phyloP scores from a whole-genome alignment of 2,797 vertebrate species.

The Triplophysa bombifrons region DNA sequence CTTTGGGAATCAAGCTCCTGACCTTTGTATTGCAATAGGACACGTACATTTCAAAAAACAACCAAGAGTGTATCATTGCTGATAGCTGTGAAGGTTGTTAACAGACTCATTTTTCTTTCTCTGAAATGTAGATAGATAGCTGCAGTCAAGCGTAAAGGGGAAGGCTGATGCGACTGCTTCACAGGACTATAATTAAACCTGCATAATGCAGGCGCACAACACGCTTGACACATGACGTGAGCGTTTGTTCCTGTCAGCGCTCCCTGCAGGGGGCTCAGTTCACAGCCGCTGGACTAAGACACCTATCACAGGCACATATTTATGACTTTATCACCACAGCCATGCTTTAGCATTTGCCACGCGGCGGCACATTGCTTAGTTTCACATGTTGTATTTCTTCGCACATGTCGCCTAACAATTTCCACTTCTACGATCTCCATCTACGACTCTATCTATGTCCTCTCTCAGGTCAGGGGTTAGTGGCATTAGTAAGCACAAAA shows the following conservation, averaged over 20 bases:
- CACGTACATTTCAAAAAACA: not conserved
- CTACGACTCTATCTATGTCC: conserved; percentile 33
- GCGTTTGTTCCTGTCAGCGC: conserved; percentile 72
- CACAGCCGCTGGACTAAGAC: conserved; percentile 34
- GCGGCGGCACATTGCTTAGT: not conserved
- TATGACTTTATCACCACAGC: conserved; percentile 24
- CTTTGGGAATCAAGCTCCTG: not conserved
- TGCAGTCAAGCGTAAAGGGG: conserved; percentile 39
- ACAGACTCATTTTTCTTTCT: conserved; percentile 32
- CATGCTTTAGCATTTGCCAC: not conserved
- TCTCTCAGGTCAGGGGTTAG: conserved; percentile 76
- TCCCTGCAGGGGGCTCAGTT: conserved; percentile 43
- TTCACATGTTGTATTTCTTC: not conserved
- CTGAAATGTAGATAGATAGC: conserved; percentile 43
- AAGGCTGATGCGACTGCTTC: conserved; percentile 33
- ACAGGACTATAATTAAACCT: conserved; percentile 58
- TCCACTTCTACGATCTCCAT: not conserved
- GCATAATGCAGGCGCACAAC: conserved; percentile 37
- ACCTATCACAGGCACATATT: conserved; percentile 22
- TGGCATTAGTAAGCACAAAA: conserved; percentile 68
- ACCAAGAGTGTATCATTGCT: conserved; percentile 20
- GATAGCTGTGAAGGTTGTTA: conserved; percentile 17
- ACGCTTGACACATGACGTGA: conserved; percentile 53
- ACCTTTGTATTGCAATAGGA: not conserved
- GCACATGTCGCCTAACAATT: too few species aligned